Conservation (phyloP, 2,888 invertebrate species). For the Noctua janthina region DNA sequence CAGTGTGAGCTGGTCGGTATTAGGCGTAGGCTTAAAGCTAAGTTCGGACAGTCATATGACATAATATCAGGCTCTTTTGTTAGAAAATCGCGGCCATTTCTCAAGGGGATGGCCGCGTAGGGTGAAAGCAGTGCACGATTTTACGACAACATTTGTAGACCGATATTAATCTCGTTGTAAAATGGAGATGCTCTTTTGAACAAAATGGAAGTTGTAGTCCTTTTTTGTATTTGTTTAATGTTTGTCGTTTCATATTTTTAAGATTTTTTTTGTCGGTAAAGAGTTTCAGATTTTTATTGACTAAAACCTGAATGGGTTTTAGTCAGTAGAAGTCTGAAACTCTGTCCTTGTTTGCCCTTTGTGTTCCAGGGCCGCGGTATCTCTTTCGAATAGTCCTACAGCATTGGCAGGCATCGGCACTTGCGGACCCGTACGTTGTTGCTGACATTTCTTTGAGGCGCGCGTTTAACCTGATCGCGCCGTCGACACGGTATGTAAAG, state of each 20-base stretch:
- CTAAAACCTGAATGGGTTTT: background rate
- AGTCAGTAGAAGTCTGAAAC: no score
- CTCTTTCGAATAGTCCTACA: no score
- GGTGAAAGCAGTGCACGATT: constrained; percentile 50
- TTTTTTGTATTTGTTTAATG: background rate
- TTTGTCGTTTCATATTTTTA: background rate
- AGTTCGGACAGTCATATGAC: constrained; percentile 69
- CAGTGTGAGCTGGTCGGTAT: constrained; percentile 63
- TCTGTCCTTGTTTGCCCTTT: no score
- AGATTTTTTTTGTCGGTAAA: no score
- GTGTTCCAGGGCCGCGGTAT: no score
- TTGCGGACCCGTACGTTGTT: no score
- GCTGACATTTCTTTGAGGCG: no score
- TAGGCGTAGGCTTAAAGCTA: constrained; percentile 65
- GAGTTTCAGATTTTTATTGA: no score
- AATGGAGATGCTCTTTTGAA: constrained; percentile 5
- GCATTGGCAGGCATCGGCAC: no score
- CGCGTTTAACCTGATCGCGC: no score
- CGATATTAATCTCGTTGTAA: constrained; percentile 39
- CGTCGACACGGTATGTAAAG: background rate
- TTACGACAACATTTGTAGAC: constrained; percentile 44
- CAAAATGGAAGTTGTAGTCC: background rate
- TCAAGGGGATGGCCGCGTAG: constrained; percentile 57
- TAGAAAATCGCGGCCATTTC: constrained; percentile 73
- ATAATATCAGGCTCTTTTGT: constrained; percentile 74